These are phyloP conservation scores for Amazona finschi DNA, from an alignment of 2,797 vertebrate genomes.

Conservation along the genomic window DNA sequence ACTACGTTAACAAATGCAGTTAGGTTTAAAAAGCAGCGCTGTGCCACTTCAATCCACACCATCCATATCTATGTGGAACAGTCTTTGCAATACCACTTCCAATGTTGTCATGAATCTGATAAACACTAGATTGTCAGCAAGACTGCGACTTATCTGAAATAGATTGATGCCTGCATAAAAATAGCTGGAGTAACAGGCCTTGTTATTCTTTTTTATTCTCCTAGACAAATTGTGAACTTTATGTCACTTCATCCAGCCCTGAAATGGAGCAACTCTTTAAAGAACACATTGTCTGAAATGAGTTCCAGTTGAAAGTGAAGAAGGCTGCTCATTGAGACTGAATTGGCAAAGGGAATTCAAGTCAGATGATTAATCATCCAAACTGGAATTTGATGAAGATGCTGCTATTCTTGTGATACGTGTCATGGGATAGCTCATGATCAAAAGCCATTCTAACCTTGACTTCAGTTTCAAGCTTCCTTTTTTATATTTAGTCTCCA, in stretches of 20 bases:
- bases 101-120: background rate
- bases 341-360: background rate
- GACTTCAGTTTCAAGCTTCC: background rate
- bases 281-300: background rate
- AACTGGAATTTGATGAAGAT: constrained; percentile 10
- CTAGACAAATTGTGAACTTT: background rate
- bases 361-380: background rate
- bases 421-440: background rate
- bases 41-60: background rate
- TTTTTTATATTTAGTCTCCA: background rate
- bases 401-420: background rate
- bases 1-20: background rate
- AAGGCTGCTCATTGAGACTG: background rate
- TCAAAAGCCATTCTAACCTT: background rate
- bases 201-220: background rate
- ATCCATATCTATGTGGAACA: background rate
- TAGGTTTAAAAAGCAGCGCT: background rate
- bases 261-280: background rate
- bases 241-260: background rate
- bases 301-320: background rate
- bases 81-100: background rate
- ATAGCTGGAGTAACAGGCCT: background rate
- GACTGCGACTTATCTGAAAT: background rate
- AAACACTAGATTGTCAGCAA: background rate
- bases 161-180: background rate